Percentiles rank a stretch among this genome's conserved stretches.
Evolutionary conservation across 2,113 vertebrate species (phyloP).

Genomic region (Myrmecophaga tridactyla): DNA sequence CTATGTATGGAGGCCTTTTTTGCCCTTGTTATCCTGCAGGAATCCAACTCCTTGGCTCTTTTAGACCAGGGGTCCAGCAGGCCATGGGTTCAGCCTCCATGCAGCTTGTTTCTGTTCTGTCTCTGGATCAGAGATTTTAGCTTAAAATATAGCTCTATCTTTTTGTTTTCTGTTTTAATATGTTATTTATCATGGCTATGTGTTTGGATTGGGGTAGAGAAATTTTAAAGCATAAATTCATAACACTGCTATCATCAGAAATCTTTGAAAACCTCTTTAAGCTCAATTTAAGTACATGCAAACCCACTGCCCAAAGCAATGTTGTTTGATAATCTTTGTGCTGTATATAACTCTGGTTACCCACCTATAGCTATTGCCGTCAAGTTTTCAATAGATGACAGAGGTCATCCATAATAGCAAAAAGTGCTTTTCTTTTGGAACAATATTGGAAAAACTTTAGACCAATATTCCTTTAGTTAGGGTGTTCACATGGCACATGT

Average conservation of each 20-base stretch:
- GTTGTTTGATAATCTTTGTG: neutral
- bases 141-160: neutral
- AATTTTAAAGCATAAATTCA: neutral
- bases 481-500: neutral
- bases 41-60: neutral
- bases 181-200: neutral
- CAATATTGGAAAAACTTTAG: neutral
- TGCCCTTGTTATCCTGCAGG: neutral
- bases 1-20: neutral
- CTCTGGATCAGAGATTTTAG: neutral
- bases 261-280: neutral
- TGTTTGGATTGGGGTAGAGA: neutral
- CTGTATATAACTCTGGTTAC: neutral
- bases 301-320: neutral
- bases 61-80: neutral
- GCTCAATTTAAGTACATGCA: neutral
- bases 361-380: neutral
- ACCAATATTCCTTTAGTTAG: neutral
- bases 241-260: neutral
- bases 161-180: neutral
- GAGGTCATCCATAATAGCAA: neutral
- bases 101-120: neutral
- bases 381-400: neutral
- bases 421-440: neutral
- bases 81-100: neutral